Conservation (phyloP, 2,113 vertebrate species). For the Antigone vipio region DNA sequence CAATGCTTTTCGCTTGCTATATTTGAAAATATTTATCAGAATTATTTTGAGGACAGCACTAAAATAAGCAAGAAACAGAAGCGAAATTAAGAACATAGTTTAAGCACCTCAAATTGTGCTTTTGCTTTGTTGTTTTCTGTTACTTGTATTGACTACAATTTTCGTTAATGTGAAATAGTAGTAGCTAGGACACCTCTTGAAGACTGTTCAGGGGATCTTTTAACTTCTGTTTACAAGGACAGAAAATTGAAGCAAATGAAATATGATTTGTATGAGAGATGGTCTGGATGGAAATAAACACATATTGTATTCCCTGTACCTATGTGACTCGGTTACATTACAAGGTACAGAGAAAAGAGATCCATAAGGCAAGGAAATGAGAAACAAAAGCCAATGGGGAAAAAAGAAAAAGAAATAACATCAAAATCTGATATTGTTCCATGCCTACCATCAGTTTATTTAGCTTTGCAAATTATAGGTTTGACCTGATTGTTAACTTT, state of each 20-base stretch:
- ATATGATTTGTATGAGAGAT: neutral
- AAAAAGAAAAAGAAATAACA: neutral
- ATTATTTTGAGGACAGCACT: neutral
- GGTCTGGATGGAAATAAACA: neutral
- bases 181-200: neutral
- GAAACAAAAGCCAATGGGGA: neutral
- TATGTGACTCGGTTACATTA: neutral
- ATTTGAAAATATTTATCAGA: neutral
- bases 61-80: neutral
- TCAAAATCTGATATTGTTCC: neutral
- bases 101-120: neutral
- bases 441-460: neutral
- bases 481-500: neutral
- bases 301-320: neutral
- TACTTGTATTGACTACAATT: neutral
- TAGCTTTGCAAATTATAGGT: conserved; percentile 19
- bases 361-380: neutral
- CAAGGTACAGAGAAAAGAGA: neutral
- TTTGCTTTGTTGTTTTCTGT: neutral
- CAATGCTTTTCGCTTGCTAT: neutral
- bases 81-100: neutral
- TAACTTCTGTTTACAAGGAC: neutral
- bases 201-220: neutral
- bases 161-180: neutral
- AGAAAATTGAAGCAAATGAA: conserved; percentile 1